These are phyloP conservation scores for Tachina fera DNA, from an alignment of 2,888 invertebrate genomes.

Conservation along the genomic window DNA sequence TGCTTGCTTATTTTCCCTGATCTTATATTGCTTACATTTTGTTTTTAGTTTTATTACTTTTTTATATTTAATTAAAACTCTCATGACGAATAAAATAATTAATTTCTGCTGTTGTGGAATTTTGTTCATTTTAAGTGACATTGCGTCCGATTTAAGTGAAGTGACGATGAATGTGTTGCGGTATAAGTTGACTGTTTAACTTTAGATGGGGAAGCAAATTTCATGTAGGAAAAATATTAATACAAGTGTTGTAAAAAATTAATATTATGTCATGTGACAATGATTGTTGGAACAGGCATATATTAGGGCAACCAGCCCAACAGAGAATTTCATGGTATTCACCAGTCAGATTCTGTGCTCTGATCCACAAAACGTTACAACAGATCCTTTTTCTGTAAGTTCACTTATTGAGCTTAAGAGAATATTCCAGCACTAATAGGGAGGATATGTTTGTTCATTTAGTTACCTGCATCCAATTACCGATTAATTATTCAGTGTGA, in stretches of 20 bases:
- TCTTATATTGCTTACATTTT: conserved; percentile 49
- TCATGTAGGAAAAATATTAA: background rate
- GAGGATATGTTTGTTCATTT: too few species aligned
- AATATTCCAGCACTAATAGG: too few species aligned
- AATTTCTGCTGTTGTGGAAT: conserved; percentile 20
- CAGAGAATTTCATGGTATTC: too few species aligned
- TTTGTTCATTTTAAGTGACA: conserved; percentile 36
- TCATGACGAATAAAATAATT: conserved; percentile 61
- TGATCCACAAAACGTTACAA: too few species aligned
- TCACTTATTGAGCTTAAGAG: too few species aligned
- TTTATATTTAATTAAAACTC: background rate
- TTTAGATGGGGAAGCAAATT: background rate
- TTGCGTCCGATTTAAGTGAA: conserved; percentile 50
- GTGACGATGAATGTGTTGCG: background rate
- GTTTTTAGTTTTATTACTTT: conserved; percentile 32
- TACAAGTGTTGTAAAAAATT: background rate
- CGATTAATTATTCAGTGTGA: too few species aligned
- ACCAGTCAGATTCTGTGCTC: too few species aligned
- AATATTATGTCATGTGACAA: background rate
- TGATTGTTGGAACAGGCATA: too few species aligned
- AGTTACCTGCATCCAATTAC: too few species aligned
- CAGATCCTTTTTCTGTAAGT: too few species aligned
- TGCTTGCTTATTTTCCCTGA: background rate
- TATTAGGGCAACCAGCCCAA: too few species aligned
- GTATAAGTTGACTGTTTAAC: background rate